Percentiles rank a stretch among this genome's conserved stretches.
These are phyloP conservation scores for Abrostola triplasia DNA, from an alignment of 2,888 invertebrate genomes.

Conservation along the genomic window DNA sequence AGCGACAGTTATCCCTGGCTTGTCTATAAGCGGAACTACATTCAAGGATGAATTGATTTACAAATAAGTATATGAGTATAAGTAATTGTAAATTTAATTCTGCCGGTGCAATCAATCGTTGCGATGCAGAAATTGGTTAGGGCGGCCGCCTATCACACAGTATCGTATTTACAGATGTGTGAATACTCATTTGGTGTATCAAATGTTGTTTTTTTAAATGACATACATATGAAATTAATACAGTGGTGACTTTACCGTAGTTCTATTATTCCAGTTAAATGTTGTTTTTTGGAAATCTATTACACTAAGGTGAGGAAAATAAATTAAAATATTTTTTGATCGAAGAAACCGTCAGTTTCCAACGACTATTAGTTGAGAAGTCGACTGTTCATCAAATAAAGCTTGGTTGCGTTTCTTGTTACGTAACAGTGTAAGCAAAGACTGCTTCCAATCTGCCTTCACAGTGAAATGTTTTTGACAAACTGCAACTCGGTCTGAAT, in stretches of 20 bases:
- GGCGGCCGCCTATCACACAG: conserved; percentile 35
- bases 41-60: conserved; percentile 56
- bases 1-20: conserved; percentile 52
- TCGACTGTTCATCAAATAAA: conserved; percentile 55
- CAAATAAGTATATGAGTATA: conserved; percentile 45
- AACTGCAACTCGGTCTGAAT: conserved; percentile 64
- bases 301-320: too few relatives aligned
- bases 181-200: too few relatives aligned
- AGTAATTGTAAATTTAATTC: conserved; percentile 23
- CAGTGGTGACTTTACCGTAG: background rate
- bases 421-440: conserved; percentile 53
- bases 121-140: conserved; percentile 37
- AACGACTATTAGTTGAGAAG: conserved; percentile 53
- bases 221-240: too few relatives aligned
- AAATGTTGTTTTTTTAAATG: too few relatives aligned
- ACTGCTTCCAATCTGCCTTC: conserved; percentile 58
- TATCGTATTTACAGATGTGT: conserved; percentile 2
- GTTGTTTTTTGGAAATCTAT: background rate
- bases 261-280: background rate
- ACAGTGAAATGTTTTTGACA: conserved; percentile 57
- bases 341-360: conserved; percentile 48
- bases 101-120: conserved; percentile 37
- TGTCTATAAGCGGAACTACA: conserved; percentile 53
- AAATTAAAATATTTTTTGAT: conserved; percentile 12
- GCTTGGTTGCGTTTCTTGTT: conserved; percentile 47